Base-by-base conservation (phyloP, 2,888 invertebrate genomes). In the Bibio marci region DNA sequence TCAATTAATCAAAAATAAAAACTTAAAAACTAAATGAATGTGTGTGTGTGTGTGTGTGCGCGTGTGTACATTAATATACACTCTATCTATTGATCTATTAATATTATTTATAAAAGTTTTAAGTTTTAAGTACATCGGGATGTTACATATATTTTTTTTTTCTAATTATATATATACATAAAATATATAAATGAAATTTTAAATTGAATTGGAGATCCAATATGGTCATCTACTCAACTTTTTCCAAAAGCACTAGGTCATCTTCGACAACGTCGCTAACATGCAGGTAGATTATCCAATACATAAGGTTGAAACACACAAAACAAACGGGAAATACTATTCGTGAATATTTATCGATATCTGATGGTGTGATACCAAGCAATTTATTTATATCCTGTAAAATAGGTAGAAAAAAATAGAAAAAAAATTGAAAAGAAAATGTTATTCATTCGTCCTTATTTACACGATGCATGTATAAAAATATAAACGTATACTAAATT, bases 291-390 rank as follows among this genome's bases (percentile, higher is more conserved):
- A 91, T 90, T 65, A 91, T 90, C 91, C 91, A 91, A 69, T 91
- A 91, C 90, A 91, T 90, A 52, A 91, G 76, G 68, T 97, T 97
- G 75, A 97, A 97, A 67, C 94, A 86, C 49, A 95, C 85, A 72
- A 97, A 97, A 69, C 94, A 88, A 54, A 94, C 87, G 40, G 97
- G 97, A 65, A 98, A 98, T 55, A 94, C 82, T 65, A 95, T 90
- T 57, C 97, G 80, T 45, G 95, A 94, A 64, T 95, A 95, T 69
- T 95, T 95, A 76, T 97, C 97, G 65, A 97, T 97, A 67, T 92
- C 94, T 61, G 92, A 92, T 43, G 92, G 92, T 53, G 90, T 90
- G 63, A 90, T 83, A 54, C 85, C 87, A 65, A 82, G 75, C 52
- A 88, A 70, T 64, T 87, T 87, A 73, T 85, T 87, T 65, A 87